These are phyloP conservation scores for Philotrypesis tridentata DNA, from an alignment of 1,140 invertebrate species.

Conservation along the genomic window DNA sequence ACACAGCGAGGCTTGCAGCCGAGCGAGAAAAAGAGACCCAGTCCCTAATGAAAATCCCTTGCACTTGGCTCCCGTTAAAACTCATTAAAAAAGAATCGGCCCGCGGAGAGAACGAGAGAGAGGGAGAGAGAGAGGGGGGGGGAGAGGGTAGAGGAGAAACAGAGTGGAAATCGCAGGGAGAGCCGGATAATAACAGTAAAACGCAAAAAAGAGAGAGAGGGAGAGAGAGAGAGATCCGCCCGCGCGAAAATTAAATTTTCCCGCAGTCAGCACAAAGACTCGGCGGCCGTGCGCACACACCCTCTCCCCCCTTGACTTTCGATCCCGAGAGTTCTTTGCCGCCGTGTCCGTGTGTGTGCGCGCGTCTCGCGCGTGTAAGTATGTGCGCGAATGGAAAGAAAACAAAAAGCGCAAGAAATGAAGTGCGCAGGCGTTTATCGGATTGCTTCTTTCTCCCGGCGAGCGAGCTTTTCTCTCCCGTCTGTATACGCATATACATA, in stretches of 20 bases:
- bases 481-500: too few species aligned
- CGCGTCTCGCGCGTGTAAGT: too few species aligned
- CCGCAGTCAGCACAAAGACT: conserved; percentile 33
- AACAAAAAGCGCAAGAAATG: conserved; percentile 39
- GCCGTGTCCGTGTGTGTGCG: neutral
- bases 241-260: conserved; percentile 48
- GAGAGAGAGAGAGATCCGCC: too few species aligned
- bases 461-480: neutral
- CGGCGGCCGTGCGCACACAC: neutral
- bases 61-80: conserved; percentile 24
- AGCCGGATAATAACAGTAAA: conserved; percentile 24
- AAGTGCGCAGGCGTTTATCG: conserved; percentile 51
- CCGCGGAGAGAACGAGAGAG: neutral
- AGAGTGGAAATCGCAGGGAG: neutral
- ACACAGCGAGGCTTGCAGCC: too few species aligned
- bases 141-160: too few species aligned
- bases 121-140: too few species aligned
- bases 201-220: conserved; percentile 30
- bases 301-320: conserved; percentile 15
- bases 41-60: conserved; percentile 36
- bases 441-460: conserved; percentile 12
- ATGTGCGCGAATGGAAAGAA: conserved; percentile 6
- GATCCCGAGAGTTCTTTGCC: neutral
- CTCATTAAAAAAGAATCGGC: conserved; percentile 47
- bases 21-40: neutral